Conservation (phyloP, 30 jellyfish, hydroid and myxozoan species). For the Mastigias papua region DNA sequence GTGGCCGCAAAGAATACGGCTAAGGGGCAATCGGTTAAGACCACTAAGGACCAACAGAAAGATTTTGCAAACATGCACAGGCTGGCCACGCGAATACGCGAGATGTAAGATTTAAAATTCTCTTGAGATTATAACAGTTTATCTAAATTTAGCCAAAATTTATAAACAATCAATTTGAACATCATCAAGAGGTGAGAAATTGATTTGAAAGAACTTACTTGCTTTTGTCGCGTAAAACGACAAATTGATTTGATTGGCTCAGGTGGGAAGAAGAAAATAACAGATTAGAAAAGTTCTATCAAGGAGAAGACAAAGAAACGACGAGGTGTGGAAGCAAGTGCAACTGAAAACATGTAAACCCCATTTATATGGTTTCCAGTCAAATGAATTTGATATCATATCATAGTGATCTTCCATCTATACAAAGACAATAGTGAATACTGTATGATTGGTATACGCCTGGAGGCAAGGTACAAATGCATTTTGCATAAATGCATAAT, state of each 20-base stretch:
- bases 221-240: no score
- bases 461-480: no score
- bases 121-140: neutral
- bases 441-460: no score
- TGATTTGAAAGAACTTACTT: neutral
- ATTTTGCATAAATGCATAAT: no score
- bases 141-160: slow-evolving; percentile 1
- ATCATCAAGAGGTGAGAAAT: slow-evolving; percentile 43
- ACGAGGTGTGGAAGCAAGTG: no score
- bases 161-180: neutral
- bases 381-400: no score
- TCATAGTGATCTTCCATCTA: no score
- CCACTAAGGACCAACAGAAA: neutral
- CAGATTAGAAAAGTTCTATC: no score
- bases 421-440: no score
- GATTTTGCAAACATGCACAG: neutral
- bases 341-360: no score
- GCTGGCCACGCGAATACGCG: slow-evolving; percentile 56
- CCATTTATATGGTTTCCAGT: no score
- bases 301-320: no score
- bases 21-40: neutral
- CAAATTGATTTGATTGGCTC: neutral
- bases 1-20: slow-evolving; percentile 13
- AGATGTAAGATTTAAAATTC: neutral
- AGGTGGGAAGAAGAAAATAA: neutral